Evolutionary conservation across 2,888 invertebrate species (phyloP), one percentile per base, ranked within the genome.

Genomic region (Saturnia japonica): DNA sequence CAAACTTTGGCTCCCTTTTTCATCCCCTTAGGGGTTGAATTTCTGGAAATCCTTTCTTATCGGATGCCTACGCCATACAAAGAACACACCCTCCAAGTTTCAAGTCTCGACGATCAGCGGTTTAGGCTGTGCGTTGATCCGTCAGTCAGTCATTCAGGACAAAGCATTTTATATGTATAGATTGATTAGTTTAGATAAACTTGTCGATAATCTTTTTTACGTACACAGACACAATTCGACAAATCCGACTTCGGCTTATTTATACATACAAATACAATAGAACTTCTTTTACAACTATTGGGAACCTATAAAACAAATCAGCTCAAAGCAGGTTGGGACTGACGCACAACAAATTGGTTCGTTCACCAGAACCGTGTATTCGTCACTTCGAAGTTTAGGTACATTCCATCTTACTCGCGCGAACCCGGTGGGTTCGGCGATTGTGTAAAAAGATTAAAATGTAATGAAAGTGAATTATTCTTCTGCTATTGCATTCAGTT

Each of bases 331-430:
- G 25, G 12, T 57, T 25, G 22, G 25, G 14, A 57, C 12, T 11
- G 57, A 25, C 12, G 57, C 22, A 57, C 57, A 25, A 57, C 57
- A 40, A 62, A 62, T 62, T 34, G 62, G 40, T 62, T 62, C 34
- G 62, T 28, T 62, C 16, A 40, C 34, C 14, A 40, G 40, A 62
- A 62, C 40, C 40, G 34, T 28, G 62, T 62, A 34, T 16, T 40
- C 40, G 28, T 16, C 40, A 1, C 34, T 62, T 57, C 16, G 40
- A 62, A 62, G 40, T 62, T 62, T 62, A 25, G 25, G 25, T 57
- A 11, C 9, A 40, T 62, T 62, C 34, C 1, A 62, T 62, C 19
- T 62, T 62, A 7, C 62, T 62, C 62, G 62, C 7, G 9, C 40
- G 22, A 57, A 1, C 25, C 57, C 57, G 12, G 25, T 22, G 25